Evolutionary conservation across 2,888 invertebrate genomes (phyloP).

Genomic region (Lycaena phlaeas): DNA sequence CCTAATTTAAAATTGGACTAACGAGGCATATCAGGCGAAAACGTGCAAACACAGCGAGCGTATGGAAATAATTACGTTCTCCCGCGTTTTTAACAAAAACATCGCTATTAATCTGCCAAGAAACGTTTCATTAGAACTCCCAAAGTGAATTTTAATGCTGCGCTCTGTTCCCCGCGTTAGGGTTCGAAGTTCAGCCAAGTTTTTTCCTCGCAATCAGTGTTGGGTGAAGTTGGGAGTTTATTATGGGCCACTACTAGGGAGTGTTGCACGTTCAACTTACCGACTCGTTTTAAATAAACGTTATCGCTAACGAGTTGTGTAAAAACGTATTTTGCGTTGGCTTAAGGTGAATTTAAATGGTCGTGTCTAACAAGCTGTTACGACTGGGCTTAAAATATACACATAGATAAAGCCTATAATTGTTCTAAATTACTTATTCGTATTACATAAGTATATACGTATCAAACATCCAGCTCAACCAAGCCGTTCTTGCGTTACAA

Average conservation of each 20-base stretch:
- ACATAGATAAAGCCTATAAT: too few species aligned
- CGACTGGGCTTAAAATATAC: too few species aligned
- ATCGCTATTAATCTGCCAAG: conserved; percentile 12
- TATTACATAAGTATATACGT: too few species aligned
- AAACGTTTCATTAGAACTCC: conserved; percentile 46
- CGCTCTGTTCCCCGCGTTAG: conserved; percentile 16
- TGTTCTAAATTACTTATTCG: too few species aligned
- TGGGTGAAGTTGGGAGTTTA: conserved; percentile 14
- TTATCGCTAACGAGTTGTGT: conserved; percentile 5
- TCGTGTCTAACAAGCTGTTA: too few species aligned
- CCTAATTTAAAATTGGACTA: too few species aligned
- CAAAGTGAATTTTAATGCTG: conserved; percentile 58
- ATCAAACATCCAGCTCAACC: too few species aligned
- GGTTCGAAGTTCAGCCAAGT: conserved; percentile 17
- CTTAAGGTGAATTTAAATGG: too few species aligned
- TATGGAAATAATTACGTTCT: too few species aligned
- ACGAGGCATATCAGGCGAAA: too few species aligned
- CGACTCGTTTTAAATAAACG: conserved; percentile 8
- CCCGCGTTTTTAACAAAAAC: background rate
- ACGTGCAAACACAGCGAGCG: too few species aligned
- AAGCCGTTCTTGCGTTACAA: too few species aligned
- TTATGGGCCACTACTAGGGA: conserved; percentile 9
- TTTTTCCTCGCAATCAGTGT: conserved; percentile 19
- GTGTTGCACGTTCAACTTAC: conserved; percentile 8
- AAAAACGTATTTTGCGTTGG: background rate